Evolutionary conservation across 2,888 invertebrate genomes (phyloP).

Genomic region (Lasioglossum zephyrum): DNA sequence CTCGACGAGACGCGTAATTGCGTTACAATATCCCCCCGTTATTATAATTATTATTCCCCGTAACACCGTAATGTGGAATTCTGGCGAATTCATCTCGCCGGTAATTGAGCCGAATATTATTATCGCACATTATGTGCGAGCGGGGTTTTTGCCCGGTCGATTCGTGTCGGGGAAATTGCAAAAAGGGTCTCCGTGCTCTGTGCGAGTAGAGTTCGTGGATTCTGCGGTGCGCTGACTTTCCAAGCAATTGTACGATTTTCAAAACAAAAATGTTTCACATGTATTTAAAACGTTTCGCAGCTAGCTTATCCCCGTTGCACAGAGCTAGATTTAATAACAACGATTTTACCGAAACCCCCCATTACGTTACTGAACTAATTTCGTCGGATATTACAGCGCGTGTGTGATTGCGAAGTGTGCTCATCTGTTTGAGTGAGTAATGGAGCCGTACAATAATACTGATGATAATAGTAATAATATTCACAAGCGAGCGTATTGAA

Average conservation of each 20-base stretch:
- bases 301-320: neutral
- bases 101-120: constrained; percentile 37
- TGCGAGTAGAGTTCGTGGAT: neutral
- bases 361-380: neutral
- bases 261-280: accelerated
- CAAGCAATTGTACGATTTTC: neutral
- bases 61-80: constrained; percentile 37
- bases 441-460: neutral
- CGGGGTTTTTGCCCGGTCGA: constrained; percentile 1
- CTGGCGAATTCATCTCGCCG: constrained; percentile 7
- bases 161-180: neutral
- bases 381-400: neutral
- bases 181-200: neutral
- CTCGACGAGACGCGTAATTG: constrained; percentile 25
- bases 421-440: neutral
- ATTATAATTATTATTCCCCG: constrained; percentile 21
- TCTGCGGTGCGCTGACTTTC: neutral
- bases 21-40: constrained; percentile 25
- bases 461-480: constrained; percentile 6
- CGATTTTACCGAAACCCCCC: neutral
- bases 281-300: neutral
- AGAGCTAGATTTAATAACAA: neutral
- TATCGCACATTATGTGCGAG: constrained; percentile 14
- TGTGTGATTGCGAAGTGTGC: neutral
- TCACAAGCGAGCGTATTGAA: neutral